Evolutionary conservation across 2,888 invertebrate species (phyloP).

Genomic region (Elgonia sp.): DNA sequence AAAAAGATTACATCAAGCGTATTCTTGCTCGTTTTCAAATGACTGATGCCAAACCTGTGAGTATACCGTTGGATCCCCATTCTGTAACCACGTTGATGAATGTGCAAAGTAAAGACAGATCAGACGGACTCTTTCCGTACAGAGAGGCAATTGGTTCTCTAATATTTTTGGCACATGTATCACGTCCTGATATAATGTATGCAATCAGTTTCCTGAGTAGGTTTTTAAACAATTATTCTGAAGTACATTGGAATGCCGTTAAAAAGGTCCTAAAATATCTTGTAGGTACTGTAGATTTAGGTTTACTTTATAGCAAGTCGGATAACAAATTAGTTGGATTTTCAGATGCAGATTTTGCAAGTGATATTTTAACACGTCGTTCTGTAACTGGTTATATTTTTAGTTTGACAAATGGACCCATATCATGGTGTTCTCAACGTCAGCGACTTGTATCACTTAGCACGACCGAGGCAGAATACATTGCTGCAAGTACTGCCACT

Average conservation of each 20-base stretch:
- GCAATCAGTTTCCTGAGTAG: slow-evolving; percentile 43
- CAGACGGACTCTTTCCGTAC: slow-evolving; percentile 29
- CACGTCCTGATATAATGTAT: slow-evolving; percentile 7
- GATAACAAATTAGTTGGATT: slow-evolving; percentile 54
- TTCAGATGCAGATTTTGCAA: slow-evolving; percentile 73
- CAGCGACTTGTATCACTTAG: slow-evolving; percentile 67
- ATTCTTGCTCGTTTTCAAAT: slow-evolving; percentile 64
- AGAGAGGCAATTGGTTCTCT: slow-evolving; percentile 67
- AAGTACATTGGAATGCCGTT: slow-evolving; percentile 70
- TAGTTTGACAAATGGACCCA: slow-evolving; percentile 44
- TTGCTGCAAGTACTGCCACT: slow-evolving; percentile 67
- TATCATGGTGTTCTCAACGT: slow-evolving; percentile 71
- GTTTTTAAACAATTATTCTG: slow-evolving; percentile 34
- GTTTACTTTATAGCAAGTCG: slow-evolving; percentile 59
- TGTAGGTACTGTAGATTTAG: slow-evolving; percentile 49
- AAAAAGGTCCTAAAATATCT: slow-evolving; percentile 73
- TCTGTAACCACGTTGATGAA: slow-evolving; percentile 28
- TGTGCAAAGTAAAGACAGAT: slow-evolving; percentile 1
- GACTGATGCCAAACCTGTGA: slow-evolving; percentile 56
- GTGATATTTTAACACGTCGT: slow-evolving; percentile 61
- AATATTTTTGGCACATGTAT: slow-evolving; percentile 68
- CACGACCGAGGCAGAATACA: slow-evolving; percentile 73
- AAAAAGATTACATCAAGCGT: slow-evolving; percentile 62
- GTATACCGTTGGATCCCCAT: slow-evolving; percentile 65
- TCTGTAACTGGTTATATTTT: slow-evolving; percentile 74